phyloP scores from a whole-genome alignment of 2,113 vertebrate genomes.

The Campylorhamphus procurvoides region DNA sequence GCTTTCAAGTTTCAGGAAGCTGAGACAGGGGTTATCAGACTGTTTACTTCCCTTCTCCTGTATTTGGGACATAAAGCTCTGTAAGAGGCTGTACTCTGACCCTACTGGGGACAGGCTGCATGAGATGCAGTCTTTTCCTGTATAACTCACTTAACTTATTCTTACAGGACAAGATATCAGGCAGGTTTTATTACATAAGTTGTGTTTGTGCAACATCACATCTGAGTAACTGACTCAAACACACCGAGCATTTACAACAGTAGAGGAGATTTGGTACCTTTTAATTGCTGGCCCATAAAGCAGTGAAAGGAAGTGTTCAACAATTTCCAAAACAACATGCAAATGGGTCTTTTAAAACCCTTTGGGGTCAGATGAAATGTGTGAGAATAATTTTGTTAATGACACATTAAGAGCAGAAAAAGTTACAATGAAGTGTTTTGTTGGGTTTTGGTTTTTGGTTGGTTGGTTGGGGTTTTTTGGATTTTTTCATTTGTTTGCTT shows the following conservation, averaged over 20 bases:
- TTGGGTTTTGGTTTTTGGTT: background rate
- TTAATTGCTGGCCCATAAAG: background rate
- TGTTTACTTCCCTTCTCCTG: conserved; percentile 40
- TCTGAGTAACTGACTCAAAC: background rate
- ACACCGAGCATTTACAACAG: background rate
- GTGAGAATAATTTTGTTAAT: background rate
- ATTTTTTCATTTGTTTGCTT: too few species aligned
- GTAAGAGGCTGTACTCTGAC: background rate
- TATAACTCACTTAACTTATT: background rate
- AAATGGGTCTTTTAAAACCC: background rate
- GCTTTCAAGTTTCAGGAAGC: conserved; percentile 56
- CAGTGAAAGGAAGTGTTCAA: background rate
- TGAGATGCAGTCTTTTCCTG: background rate
- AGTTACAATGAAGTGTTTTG: background rate
- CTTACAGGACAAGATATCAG: background rate
- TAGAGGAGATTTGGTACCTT: background rate
- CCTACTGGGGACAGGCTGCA: background rate
- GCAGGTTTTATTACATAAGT: background rate
- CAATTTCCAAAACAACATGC: background rate
- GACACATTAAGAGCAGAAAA: background rate
- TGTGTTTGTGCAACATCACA: background rate
- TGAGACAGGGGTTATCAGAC: background rate
- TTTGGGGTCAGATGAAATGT: background rate
- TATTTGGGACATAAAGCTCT: background rate
- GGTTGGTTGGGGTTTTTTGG: too few species aligned